These are phyloP conservation scores for Lethenteron camtschaticum DNA, from an alignment of 2,113 vertebrate genomes.

Conservation along the genomic window DNA sequence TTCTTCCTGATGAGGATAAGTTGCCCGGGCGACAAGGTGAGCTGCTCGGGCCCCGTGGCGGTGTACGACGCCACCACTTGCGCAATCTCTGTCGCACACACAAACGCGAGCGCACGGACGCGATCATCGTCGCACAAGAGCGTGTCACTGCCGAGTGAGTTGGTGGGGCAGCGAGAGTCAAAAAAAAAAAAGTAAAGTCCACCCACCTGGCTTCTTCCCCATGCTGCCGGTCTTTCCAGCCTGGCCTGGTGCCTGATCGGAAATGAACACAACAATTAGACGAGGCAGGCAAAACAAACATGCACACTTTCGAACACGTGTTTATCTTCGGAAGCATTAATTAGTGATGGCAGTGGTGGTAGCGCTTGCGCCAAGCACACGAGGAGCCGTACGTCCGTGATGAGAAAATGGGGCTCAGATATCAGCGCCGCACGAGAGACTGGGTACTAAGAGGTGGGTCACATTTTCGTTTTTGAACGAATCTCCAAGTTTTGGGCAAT, in stretches of 20 bases:
- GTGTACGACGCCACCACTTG: constrained; percentile 86
- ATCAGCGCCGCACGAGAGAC: no score
- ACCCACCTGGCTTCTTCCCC: constrained; percentile 91
- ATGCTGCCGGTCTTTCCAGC: constrained; percentile 83
- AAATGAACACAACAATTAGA: no score
- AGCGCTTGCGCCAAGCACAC: no score
- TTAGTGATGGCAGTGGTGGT: no score
- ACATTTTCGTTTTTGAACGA: no score
- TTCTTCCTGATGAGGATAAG: constrained; percentile 92
- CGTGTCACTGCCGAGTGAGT: background rate
- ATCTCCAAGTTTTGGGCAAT: no score
- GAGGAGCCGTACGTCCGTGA: no score
- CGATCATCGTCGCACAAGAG: constrained; percentile 11
- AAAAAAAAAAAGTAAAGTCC: background rate
- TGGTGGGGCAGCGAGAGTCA: background rate
- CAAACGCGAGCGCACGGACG: constrained; percentile 1
- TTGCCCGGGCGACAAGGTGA: constrained; percentile 81
- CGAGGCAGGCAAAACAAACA: no score
- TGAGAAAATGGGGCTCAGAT: no score
- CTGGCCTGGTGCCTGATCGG: constrained; percentile 42
- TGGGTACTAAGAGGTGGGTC: no score
- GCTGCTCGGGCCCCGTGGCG: constrained; percentile 76
- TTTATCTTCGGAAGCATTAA: no score
- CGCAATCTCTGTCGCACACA: constrained; percentile 49
- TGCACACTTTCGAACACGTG: no score